Base-by-base conservation (phyloP, 2,888 invertebrate genomes). In the Nymphalis urticae region DNA sequence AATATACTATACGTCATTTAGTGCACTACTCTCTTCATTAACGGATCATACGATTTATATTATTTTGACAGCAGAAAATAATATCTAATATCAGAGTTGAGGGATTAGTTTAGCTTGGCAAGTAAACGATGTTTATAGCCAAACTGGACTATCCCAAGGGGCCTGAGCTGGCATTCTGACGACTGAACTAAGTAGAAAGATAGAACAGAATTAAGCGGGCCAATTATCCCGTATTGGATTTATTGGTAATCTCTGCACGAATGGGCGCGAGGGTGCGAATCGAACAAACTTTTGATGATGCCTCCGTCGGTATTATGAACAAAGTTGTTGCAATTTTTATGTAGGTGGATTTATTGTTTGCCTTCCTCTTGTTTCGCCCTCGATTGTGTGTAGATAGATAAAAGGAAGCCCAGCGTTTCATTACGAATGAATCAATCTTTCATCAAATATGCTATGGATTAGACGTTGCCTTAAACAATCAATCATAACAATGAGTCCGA, bases 201-300 rank as follows among this genome's bases (percentile, higher is more conserved):
- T 92, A 92, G 92, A 89, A 92, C 89, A 91, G 91, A 92, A 92
- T 92, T 92, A 92, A 92, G 92, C 92, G 90, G 89, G 89, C 91
- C 92, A 92, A 92, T 92, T 92, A 92, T 92, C 92, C 92, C 92
- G 92, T 92, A 92, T 92, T 92, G 92, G 92, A 92, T 92, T 92
- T 92, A 92, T 92, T 92, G 92, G 92, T 92, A 92, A 92, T 92
- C 92, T 92, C 88, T 90, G 92, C 92, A 92, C 92, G 92, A 91
- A 91, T 90, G 87, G 88, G 90, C 90, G 90, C 89, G 90, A 91
- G 92, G 92, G 92, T 92, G 92, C 90, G 91, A 91, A 87, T 80
- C 85, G 86, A 86, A 89, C 90, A 88, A 92, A 92, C 87, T 92
- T 92, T 91, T 90, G 92, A 92, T 91, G 92, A 92, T 90, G 86